Conservation (phyloP, 2,888 invertebrate genomes). For the Clostera curtula region DNA sequence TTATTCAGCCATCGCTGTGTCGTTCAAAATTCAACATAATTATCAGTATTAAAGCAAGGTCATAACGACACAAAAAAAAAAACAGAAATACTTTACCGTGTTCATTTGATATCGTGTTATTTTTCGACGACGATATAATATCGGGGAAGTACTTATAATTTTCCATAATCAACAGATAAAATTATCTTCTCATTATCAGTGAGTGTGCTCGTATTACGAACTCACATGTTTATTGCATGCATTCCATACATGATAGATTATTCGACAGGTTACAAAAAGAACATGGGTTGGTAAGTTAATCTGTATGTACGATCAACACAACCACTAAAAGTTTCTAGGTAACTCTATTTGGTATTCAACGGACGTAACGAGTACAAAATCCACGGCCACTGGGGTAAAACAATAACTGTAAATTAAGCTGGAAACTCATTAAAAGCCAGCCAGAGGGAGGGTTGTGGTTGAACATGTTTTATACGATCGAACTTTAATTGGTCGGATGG, state of each 20-base stretch:
- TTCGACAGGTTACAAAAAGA: background rate
- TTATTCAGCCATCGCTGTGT: no score
- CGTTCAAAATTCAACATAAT: no score
- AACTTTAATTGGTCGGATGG: slow-evolving; percentile 50
- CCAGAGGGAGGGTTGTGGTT: slow-evolving; percentile 20
- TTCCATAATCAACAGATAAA: slow-evolving; percentile 11
- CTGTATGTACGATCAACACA: slow-evolving; percentile 27
- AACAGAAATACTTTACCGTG: no score
- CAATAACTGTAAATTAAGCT: slow-evolving; percentile 68
- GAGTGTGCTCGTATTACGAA: slow-evolving; percentile 4
- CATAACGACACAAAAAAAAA: no score
- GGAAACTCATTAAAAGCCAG: slow-evolving; percentile 62
- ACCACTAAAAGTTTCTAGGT: slow-evolving; percentile 31
- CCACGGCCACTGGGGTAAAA: slow-evolving; percentile 50
- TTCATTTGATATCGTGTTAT: slow-evolving; percentile 10
- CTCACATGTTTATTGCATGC: background rate
- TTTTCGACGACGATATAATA: slow-evolving; percentile 10
- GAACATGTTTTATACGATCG: slow-evolving; percentile 47
- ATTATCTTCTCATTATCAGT: slow-evolving; percentile 8
- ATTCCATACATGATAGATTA: background rate
- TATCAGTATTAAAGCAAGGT: no score
- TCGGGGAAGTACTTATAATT: slow-evolving; percentile 8
- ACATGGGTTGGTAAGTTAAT: slow-evolving; percentile 21
- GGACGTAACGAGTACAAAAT: slow-evolving; percentile 42
- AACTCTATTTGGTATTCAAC: slow-evolving; percentile 41